Base-by-base conservation (phyloP, 2,113 vertebrate species). In the Percina caprodes region DNA sequence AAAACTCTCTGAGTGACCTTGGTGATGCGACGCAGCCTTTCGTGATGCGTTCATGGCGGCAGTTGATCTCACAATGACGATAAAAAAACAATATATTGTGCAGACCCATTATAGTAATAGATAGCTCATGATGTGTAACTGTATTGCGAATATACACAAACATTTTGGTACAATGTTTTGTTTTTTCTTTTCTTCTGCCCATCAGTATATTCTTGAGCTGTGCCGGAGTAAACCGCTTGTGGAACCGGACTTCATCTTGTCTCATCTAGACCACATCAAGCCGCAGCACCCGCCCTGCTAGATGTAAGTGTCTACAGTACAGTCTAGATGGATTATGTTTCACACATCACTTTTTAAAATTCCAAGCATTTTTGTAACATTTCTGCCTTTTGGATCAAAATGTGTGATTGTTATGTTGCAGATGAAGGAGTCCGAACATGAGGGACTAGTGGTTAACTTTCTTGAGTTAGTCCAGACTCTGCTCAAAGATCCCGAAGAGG, bases 131-230 rank as follows among this genome's bases (percentile, higher is more conserved):
- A 69, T 46, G 1, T 16, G 5, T 52, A 72, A 19, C 30, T 49
- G 1, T 30, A 2, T 23, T 77, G 49, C 59, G 3, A 68, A 39
- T 0, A 39, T 0, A 23, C 13, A 18, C 56, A 5, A 35, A 7
- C 5, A 16, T 48, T 18, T 30, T 62, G 7, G 1, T n/a, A 19
- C 18, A 6, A 9, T 42, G 3, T 24, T 7, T 68, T 1, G 49
- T 67, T 48, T 19, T 49, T 68, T 33, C 12, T 67, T 48, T 19
- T 49, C 68, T 68, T 33, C 12, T n/a, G 30, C 15, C 42, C 23
- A 45, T 71, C 79, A 95, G 94, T 94, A 89, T 69, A 91, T 95
- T 73, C 82, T 95, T 26, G 92, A 95, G 75, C 74, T 94, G 84
- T 94, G 90, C 55, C 80, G 71, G 52, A 21, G 63, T 62, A 87